phyloP scores from a whole-genome alignment of 2,797 vertebrate genomes.

The Typhlichthys subterraneus region DNA sequence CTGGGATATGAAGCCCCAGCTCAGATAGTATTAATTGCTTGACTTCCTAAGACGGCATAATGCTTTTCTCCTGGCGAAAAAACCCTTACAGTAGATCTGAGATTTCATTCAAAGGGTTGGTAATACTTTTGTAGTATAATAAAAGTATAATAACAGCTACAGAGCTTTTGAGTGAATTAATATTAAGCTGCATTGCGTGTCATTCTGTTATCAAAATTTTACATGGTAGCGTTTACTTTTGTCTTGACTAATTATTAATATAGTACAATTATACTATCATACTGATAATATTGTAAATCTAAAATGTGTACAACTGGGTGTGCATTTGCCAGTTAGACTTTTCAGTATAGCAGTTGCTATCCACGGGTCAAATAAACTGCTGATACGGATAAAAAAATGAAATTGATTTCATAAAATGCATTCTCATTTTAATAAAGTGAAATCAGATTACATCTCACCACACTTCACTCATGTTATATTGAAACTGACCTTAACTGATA shows the following conservation, averaged over 20 bases:
- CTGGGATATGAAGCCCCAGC: slow-evolving; percentile 62
- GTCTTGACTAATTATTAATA: too few relatives aligned
- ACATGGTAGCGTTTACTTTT: neutral
- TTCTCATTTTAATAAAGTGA: slow-evolving; percentile 72
- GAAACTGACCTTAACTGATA: slow-evolving; percentile 71
- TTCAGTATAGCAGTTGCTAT: neutral
- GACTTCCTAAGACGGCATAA: slow-evolving; percentile 68
- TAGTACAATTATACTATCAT: too few relatives aligned
- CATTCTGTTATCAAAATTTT: slow-evolving; percentile 54
- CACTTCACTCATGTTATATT: slow-evolving; percentile 74
- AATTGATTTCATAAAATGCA: slow-evolving; percentile 59
- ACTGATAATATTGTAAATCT: neutral
- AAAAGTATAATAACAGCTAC: slow-evolving; percentile 44
- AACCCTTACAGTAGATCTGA: slow-evolving; percentile 41
- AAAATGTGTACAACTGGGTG: slow-evolving; percentile 15
- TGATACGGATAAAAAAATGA: slow-evolving; percentile 54
- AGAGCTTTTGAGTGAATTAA: slow-evolving; percentile 47
- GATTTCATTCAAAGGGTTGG: slow-evolving; percentile 68
- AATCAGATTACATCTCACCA: slow-evolving; percentile 67
- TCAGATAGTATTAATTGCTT: slow-evolving; percentile 72
- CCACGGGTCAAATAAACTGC: slow-evolving; percentile 46
- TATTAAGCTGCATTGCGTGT: slow-evolving; percentile 54
- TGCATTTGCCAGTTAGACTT: neutral
- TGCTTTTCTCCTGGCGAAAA: slow-evolving; percentile 50
- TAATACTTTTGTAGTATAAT: slow-evolving; percentile 63